Conservation (phyloP, 2,113 vertebrate species). For the Columba livia region DNA sequence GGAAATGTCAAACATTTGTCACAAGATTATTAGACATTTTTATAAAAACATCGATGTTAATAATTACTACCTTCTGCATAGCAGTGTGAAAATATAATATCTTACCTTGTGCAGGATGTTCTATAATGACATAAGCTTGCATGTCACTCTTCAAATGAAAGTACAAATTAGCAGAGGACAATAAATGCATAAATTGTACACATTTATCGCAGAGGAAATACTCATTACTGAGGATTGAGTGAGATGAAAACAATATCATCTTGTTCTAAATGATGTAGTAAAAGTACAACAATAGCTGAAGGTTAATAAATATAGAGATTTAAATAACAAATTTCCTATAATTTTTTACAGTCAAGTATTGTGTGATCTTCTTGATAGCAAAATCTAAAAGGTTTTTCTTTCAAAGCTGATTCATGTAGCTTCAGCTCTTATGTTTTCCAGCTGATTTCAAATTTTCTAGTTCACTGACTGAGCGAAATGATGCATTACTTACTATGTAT, state of each 20-base stretch:
- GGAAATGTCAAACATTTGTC: background rate
- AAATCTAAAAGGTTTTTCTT: background rate
- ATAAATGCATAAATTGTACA: background rate
- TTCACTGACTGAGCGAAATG: background rate
- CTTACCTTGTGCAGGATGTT: background rate
- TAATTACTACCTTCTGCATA: background rate
- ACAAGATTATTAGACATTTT: background rate
- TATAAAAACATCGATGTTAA: background rate
- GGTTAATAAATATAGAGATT: background rate
- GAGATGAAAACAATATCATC: background rate
- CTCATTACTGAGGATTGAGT: background rate
- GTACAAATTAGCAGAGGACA: background rate
- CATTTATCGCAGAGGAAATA: background rate
- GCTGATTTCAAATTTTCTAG: background rate
- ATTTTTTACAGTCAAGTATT: background rate
- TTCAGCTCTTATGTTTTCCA: background rate
- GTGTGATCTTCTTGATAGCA: background rate
- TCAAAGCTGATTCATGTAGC: background rate
- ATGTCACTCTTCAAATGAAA: background rate
- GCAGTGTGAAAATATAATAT: background rate
- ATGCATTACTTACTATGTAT: background rate
- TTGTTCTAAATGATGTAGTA: background rate
- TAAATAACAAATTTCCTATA: background rate
- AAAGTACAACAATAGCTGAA: background rate
- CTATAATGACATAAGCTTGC: background rate